Conservation (phyloP, 2,797 vertebrate species). For the Podargus strigoides region DNA sequence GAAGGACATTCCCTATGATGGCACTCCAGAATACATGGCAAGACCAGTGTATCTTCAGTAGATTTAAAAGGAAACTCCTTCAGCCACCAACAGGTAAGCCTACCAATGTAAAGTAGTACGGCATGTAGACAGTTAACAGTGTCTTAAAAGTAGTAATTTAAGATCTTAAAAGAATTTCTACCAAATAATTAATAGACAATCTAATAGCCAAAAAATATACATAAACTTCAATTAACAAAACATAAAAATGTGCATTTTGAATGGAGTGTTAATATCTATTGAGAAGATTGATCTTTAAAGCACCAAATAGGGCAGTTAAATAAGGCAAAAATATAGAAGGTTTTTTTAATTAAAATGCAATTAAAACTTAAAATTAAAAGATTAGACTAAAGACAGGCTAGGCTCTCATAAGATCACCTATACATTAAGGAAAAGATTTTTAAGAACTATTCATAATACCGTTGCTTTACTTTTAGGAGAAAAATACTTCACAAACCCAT, state of each 20-base stretch:
- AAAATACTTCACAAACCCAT: constrained; percentile 24
- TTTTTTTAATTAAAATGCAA: not conserved
- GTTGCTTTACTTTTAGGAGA: not conserved
- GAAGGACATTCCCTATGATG: not conserved
- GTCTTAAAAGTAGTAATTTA: not conserved
- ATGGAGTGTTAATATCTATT: not conserved
- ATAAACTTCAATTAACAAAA: not conserved
- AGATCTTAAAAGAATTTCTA: not conserved
- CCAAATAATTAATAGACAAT: not conserved
- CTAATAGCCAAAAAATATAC: not conserved
- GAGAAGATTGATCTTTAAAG: not conserved
- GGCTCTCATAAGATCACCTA: not conserved
- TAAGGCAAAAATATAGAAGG: not conserved
- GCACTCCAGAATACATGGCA: not conserved
- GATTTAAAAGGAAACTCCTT: not conserved
- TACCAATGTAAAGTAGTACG: not conserved
- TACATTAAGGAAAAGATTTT: not conserved
- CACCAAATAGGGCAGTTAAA: not conserved
- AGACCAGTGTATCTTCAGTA: not conserved
- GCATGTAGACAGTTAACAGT: not conserved
- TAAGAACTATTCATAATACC: not conserved
- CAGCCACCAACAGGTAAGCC: not conserved
- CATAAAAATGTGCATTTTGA: not conserved
- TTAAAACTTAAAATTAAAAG: not conserved
- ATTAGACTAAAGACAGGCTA: not conserved